Base-by-base conservation (phyloP, 2,113 vertebrate species). In the Melanotaenia duboulayi region DNA sequence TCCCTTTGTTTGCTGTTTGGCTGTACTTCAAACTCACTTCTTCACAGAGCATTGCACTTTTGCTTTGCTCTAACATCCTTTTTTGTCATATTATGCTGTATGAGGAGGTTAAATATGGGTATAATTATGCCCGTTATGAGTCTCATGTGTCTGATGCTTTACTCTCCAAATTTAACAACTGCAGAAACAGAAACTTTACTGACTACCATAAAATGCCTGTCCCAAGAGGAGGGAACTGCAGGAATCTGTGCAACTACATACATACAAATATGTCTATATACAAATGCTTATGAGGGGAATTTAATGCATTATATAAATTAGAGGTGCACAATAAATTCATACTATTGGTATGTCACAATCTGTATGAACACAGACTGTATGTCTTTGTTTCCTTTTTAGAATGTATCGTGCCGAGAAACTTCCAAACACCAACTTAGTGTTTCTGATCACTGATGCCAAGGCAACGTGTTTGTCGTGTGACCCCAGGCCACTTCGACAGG, bases 401-500 rank as follows among this genome's bases (percentile, higher is more conserved):
- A 92, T 94, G 93, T 99, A 96, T 85, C 94, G 95, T 32, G 97
- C 95, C 1, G 96, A 99, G 91, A 99, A 98, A 89, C 95, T 99
- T 85, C 95, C 96, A 71, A 96, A 96, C 81, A 99, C 97, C 75
- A 99, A 99, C 87, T 87, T 99, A 82, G 95, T 99, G 76, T 99
- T 99, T 92, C 94, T 99, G 83, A 97, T 99, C 87, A 96, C 96
- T 35, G 98, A 99, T 83, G 97, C 96, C 84, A 96, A 95, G 84
- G 93, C 91, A 10, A 96, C 96, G 9, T 99, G 98, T 85, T 94
- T 95, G 54, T 95, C 95, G 2, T 99, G 98, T 80, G 97, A 99
- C 89, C 92, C 96, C 17, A 95, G 95, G 52, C 94, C 96, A 0
- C 92, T 99, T 62, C 95, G 95, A 87, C 98, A 99, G 87, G 97